Evolutionary conservation across 2,888 invertebrate genomes (phyloP).

Genomic region (Leptinotarsa peninsularis): DNA sequence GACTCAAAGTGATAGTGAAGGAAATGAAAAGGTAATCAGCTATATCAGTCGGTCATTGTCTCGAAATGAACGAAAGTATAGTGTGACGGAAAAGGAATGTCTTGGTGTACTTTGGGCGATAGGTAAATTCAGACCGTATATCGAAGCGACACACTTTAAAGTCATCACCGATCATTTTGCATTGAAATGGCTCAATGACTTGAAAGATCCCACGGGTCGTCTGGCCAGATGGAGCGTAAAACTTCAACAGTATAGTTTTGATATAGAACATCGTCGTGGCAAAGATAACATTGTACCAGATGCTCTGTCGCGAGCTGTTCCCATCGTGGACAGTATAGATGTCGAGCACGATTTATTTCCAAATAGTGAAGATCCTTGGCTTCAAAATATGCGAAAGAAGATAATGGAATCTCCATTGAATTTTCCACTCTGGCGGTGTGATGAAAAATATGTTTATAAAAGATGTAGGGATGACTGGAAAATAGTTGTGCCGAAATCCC

Average conservation of each 20-base stretch:
- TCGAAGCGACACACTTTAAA: constrained; percentile 40
- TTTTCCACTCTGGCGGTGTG: constrained; percentile 7
- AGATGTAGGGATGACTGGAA: constrained; percentile 21
- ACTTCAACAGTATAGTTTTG: constrained; percentile 20
- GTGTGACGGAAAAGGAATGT: constrained; percentile 36
- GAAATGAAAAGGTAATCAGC: constrained; percentile 28
- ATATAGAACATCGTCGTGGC: constrained; percentile 16
- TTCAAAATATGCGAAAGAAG: neutral
- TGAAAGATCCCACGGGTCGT: constrained; percentile 27
- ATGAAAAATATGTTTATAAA: neutral
- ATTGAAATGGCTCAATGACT: constrained; percentile 20
- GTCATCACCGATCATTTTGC: constrained; percentile 38
- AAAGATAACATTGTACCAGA: constrained; percentile 19
- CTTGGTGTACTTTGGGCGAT: constrained; percentile 40
- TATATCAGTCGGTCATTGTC: constrained; percentile 19
- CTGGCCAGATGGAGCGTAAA: constrained; percentile 24
- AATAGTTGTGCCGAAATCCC: constrained; percentile 31
- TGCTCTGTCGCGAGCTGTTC: neutral
- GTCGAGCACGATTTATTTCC: neutral
- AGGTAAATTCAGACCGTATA: constrained; percentile 30
- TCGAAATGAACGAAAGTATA: constrained; percentile 30
- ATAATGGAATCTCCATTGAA: constrained; percentile 1
- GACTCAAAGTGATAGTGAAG: constrained; percentile 29
- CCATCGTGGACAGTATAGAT: neutral
- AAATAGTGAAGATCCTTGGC: constrained; percentile 20